Percentiles rank a stretch among this genome's conserved stretches.
Conservation (phyloP, 2,113 vertebrate genomes). For the Hypocryptadius cinnamomeus region DNA sequence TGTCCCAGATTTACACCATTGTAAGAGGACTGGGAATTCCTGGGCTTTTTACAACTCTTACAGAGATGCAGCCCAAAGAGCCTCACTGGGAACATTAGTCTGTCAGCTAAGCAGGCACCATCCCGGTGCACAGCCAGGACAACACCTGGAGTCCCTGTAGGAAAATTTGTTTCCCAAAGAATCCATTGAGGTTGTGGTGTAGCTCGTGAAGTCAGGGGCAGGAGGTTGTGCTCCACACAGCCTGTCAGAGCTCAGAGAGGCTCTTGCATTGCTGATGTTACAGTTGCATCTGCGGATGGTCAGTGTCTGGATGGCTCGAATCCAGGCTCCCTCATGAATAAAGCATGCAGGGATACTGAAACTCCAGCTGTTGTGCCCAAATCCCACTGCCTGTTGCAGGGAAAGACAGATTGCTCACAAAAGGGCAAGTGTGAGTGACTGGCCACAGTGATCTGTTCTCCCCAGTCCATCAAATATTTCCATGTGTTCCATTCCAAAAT, state of each 20-base stretch:
- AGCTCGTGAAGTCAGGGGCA: accelerated
- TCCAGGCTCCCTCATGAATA: background rate
- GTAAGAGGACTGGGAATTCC: background rate
- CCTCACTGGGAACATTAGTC: background rate
- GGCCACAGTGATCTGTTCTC: background rate
- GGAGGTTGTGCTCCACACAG: background rate
- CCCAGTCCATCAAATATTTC: slow-evolving; percentile 21
- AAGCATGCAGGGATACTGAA: background rate
- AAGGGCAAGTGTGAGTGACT: slow-evolving; percentile 41
- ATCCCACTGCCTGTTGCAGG: slow-evolving; percentile 15
- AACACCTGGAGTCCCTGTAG: background rate
- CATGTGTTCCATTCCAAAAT: slow-evolving; percentile 37
- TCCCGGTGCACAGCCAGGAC: background rate
- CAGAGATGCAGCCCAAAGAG: background rate
- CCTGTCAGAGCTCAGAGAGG: background rate
- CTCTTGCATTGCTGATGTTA: background rate
- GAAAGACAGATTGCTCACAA: slow-evolving; percentile 42
- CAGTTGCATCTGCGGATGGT: background rate
- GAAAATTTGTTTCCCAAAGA: background rate
- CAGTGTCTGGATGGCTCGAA: background rate
- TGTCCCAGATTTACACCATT: background rate
- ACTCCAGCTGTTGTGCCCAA: slow-evolving; percentile 43
- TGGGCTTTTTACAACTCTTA: background rate
- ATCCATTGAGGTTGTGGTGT: accelerated
- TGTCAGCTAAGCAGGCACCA: background rate